A percentile compares a stretch with the other conserved stretches of the same genome.
Evolutionary conservation across 2,888 invertebrate species (phyloP).

Genomic region (Drosophila macrospina): DNA sequence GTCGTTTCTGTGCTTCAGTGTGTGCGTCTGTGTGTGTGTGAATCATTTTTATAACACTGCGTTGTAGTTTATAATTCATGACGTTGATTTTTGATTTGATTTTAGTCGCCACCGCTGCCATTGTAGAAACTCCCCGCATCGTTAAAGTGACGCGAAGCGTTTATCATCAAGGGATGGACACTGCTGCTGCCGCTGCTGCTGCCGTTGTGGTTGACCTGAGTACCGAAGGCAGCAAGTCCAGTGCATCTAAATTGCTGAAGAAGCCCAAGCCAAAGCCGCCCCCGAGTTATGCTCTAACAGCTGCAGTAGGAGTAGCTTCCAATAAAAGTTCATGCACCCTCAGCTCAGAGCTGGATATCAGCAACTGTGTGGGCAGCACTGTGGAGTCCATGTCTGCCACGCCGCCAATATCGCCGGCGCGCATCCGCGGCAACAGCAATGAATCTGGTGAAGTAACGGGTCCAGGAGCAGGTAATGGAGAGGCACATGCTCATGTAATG

Average conservation of each 20-base stretch:
- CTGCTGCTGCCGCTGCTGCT: constrained; percentile 73
- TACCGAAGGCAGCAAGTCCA: constrained; percentile 58
- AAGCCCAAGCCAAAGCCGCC: constrained; percentile 42
- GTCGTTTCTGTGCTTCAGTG: constrained; percentile 10
- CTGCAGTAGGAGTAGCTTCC: constrained; percentile 50
- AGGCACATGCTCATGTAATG: constrained; percentile 27
- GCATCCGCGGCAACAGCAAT: constrained; percentile 32
- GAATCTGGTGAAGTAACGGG: constrained; percentile 18
- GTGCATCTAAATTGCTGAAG: constrained; percentile 43
- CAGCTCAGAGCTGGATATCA: constrained; percentile 32
- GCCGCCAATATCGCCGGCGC: constrained; percentile 76
- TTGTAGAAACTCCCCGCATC: constrained; percentile 12
- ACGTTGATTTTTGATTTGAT: constrained; percentile 57
- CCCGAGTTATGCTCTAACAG: constrained; percentile 28
- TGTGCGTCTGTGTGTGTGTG: constrained; percentile 1
- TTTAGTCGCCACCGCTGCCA: constrained; percentile 55
- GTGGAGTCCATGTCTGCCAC: constrained; percentile 81
- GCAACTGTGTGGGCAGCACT: constrained; percentile 76
- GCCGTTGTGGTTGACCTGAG: constrained; percentile 73
- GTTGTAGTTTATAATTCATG: constrained; percentile 62
- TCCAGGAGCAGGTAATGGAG: constrained; percentile 21
- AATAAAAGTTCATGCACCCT: constrained; percentile 8
- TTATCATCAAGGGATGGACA: constrained; percentile 61
- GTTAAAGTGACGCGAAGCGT: constrained; percentile 24
- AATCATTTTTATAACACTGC: constrained; percentile 44